Percentiles rank a stretch among this genome's conserved stretches.
These are phyloP conservation scores for Esox lucius DNA, from an alignment of 2,797 vertebrate species.

Conservation along the genomic window DNA sequence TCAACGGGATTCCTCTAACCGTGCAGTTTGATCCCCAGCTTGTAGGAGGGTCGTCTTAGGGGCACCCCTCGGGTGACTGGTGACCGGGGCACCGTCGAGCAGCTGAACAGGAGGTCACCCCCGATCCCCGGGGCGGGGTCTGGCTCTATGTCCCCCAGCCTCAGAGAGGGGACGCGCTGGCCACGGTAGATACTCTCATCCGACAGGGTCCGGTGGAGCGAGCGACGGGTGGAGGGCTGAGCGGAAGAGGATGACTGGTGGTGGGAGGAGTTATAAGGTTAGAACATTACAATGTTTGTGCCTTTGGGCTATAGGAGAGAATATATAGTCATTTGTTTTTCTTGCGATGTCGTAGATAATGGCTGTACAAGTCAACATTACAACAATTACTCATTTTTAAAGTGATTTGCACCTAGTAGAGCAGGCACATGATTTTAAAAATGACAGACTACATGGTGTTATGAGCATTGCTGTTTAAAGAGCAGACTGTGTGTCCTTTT, in stretches of 20 bases:
- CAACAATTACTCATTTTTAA: too few relatives aligned
- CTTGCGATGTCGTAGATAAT: too few relatives aligned
- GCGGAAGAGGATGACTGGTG: conserved; percentile 74
- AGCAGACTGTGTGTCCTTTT: too few relatives aligned
- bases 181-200: conserved; percentile 98
- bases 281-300: too few relatives aligned
- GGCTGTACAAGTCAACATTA: too few relatives aligned
- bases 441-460: too few relatives aligned
- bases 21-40: conserved; percentile 93
- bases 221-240: conserved; percentile 82
- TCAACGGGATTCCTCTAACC: conserved; percentile 64
- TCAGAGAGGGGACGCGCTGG: conserved; percentile 87
- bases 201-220: conserved; percentile 93
- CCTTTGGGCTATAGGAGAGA: too few relatives aligned
- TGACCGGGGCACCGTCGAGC: conserved; percentile 89
- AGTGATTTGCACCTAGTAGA: too few relatives aligned
- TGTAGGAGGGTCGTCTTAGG: conserved; percentile 91
- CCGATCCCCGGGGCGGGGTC: conserved; percentile 85
- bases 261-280: background rate
- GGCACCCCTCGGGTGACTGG: conserved; percentile 93
- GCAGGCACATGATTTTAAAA: too few relatives aligned
- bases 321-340: too few relatives aligned
- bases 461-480: too few relatives aligned
- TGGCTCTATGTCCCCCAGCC: conserved; percentile 70
- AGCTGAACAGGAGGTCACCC: conserved; percentile 92